Evolutionary conservation across 2,888 invertebrate species (phyloP).

Genomic region (Octonoba sinensis): DNA sequence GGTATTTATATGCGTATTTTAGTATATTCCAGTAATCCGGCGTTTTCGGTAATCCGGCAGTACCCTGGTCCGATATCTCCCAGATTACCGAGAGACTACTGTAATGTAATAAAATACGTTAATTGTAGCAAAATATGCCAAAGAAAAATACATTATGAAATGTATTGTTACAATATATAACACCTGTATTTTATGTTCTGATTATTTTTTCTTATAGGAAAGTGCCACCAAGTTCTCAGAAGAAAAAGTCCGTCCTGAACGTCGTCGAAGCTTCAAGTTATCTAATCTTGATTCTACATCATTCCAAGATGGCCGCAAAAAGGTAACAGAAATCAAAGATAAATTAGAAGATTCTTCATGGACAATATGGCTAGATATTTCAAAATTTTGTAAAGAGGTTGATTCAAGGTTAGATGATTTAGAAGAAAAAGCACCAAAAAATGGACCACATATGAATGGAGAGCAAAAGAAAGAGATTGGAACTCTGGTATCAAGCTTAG

Average conservation of each 20-base stretch:
- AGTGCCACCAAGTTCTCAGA: conserved; percentile 16
- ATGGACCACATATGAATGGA: conserved; percentile 16
- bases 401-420: conserved; percentile 77
- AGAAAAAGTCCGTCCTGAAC: conserved; percentile 13
- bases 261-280: conserved; percentile 41
- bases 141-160: too few species aligned
- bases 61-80: too few species aligned
- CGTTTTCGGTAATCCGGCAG: too few species aligned
- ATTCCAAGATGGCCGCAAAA: conserved; percentile 38
- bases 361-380: conserved; percentile 57
- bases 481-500: conserved; percentile 22
- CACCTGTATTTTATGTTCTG: too few species aligned
- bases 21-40: too few species aligned
- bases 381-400: conserved; percentile 77
- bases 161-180: too few species aligned
- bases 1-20: too few species aligned
- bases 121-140: too few species aligned
- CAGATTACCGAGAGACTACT: too few species aligned
- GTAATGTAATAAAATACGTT: too few species aligned
- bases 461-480: conserved; percentile 54
- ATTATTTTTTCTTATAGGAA: conserved; percentile 8
- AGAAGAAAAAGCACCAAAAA: conserved; percentile 39
- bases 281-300: conserved; percentile 31
- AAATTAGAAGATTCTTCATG: conserved; percentile 57
- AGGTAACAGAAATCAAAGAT: conserved; percentile 54